Base-by-base conservation (phyloP, 2,888 invertebrate species). In the Parasteatoda lunata region DNA sequence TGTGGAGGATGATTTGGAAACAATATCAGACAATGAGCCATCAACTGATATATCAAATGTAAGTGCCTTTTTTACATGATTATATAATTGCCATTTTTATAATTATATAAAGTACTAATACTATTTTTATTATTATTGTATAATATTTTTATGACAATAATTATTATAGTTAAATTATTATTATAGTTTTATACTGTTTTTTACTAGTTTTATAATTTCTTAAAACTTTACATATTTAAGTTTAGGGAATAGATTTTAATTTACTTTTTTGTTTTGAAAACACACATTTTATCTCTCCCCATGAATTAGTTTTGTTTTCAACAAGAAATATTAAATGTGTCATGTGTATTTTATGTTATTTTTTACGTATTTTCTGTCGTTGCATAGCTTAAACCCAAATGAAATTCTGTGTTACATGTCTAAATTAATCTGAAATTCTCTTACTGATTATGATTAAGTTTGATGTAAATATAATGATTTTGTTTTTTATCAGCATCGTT, bases 1-100 rank as follows among this genome's bases (percentile, higher is more conserved):
- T 45, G 85, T 85, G 9, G 85, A 85, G 49, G 85, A 85, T 51
- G 85, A 85, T 49, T 59, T 65, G n/a, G 85, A 85, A 52, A 85
- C 85, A 1, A 71, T 77, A 2, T 85, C 85, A 1, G 85, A 85
- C 1, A 85, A 70, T 47, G 85, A 84, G 11, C 65, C 65, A 2
- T 79, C 84, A 9, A 64, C 84, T 0, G 75, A 70, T 5, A 69
- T 59, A 5, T 5, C 47, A 54, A 30, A 51, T 13, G 83, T 84
- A 66, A 77, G 83, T 77, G 69, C n/a, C 9, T 30, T 64, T 76
- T 9, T 9, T 45, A 30, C 68, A n/a, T 8, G 30, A 9, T 66
- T n/a, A 8, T 66, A 8, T 45, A 5, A 64, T 64, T 64, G 13
- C 7, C 64, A 15, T 13, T 15, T 64, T 64, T 13, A 15, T 4